Evolutionary conservation across 2,113 vertebrate genomes (phyloP), one percentile per base, ranked within the genome.

Genomic region (Nicator chloris): DNA sequence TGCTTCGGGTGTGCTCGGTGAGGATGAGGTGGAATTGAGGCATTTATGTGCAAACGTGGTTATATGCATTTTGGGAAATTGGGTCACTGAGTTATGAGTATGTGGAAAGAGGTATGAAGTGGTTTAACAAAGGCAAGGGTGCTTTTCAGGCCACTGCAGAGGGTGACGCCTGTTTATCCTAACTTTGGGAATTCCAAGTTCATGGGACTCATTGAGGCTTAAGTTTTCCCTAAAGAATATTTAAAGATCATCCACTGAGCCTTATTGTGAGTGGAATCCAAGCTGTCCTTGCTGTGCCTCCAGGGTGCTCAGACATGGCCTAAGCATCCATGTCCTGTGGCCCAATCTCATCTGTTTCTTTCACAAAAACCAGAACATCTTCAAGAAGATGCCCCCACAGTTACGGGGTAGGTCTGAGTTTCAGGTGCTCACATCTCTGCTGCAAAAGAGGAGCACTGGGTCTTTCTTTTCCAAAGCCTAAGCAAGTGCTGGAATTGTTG

Each of bases 391-490:
- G 20, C 10, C 39, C 13, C 4, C 3, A 13, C 39, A 57, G 33
- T 40, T 47, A 12, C 24, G 53, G 23, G 15, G n/a, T 24, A 35
- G 56, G 24, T 59, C 76, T 89, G 77, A 45, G 17, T 57, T 75
- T 44, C 1, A 7, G 12, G 16, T 73, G n/a, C 45, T 90, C 3
- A 0, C 18, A 75, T 75, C 47, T 86, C 64, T 84, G 49, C 47
- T 68, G 64, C 5, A 4, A 15, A 73, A 69, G 42, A 76, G 18
- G 20, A 88, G 15, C 57, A 14, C 39, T 49, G 42, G 39, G 31
- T 86, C 82, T 78, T 90, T 92, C 50, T 88, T 54, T 78, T 86
- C 26, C 51, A 90, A 85, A 90, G 19, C 13, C 68, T 24, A 26
- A 81, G 69, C 54, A 63, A 86, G 82, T 31, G 71, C 47, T 91